Evolutionary conservation across 35 echinoderm and acorn worm genomes (phyloP).

Genomic region (Heliocidaris tuberculata): DNA sequence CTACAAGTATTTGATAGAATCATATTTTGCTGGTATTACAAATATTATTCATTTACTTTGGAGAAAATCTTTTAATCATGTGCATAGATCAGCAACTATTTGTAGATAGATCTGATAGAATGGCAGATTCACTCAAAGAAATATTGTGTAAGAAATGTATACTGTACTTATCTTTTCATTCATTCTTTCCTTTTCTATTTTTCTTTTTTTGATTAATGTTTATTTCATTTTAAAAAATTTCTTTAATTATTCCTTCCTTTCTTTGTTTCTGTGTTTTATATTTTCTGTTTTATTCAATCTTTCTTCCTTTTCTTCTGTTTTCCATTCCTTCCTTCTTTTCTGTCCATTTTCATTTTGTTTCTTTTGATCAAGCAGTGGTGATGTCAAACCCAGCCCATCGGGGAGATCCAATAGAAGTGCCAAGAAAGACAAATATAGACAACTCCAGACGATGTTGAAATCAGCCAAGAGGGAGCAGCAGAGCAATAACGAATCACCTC

Average conservation of each 20-base stretch:
- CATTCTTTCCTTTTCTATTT: no score
- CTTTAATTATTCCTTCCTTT: neutral
- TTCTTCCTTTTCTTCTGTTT: neutral
- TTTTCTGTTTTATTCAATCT: neutral
- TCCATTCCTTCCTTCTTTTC: neutral
- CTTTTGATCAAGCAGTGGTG: neutral
- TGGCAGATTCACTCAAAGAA: no score
- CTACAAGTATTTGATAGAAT: no score
- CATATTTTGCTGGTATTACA: no score
- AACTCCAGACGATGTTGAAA: slow-evolving; percentile 32
- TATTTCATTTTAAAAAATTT: no score
- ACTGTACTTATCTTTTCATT: no score
- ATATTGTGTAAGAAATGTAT: no score
- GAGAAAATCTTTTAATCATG: no score
- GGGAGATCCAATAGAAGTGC: slow-evolving; percentile 24
- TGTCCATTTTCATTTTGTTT: neutral
- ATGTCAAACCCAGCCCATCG: neutral
- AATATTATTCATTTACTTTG: no score
- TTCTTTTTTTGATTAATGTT: no score
- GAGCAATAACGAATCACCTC: neutral
- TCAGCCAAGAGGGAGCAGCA: slow-evolving; percentile 19
- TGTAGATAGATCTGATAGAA: no score
- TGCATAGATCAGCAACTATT: no score
- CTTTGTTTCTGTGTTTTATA: neutral
- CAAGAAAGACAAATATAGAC: slow-evolving; percentile 39